Percentiles rank a stretch among this genome's conserved stretches.
These are phyloP conservation scores for Euura lappo DNA, from an alignment of 1,140 invertebrate species.

Conservation along the genomic window DNA sequence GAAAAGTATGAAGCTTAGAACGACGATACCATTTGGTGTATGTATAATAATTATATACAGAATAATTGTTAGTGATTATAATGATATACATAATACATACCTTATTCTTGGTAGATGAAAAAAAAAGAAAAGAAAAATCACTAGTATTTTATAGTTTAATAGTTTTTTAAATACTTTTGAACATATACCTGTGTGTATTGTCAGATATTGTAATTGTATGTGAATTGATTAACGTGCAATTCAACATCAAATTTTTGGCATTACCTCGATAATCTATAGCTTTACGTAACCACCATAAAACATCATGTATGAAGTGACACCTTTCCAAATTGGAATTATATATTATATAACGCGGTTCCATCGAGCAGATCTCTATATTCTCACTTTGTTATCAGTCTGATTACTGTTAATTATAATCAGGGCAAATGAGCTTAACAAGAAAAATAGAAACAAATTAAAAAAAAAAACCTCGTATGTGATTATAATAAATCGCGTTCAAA, in stretches of 20 bases:
- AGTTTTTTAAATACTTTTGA: background rate
- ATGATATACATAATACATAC: background rate
- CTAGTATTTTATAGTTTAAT: background rate
- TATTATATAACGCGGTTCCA: background rate
- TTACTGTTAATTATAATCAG: background rate
- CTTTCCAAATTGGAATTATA: background rate
- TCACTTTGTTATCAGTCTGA: background rate
- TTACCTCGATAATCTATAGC: background rate
- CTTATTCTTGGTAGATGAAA: no score
- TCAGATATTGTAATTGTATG: no score
- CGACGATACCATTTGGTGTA: background rate
- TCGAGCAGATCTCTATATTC: background rate
- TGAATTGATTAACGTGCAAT: no score
- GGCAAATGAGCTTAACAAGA: background rate
- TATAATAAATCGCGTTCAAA: background rate
- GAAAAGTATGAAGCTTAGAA: background rate
- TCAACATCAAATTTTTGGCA: background rate
- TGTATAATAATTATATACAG: background rate
- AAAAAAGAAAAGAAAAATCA: background rate
- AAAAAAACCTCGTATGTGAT: background rate
- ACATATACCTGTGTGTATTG: no score
- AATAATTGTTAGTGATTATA: background rate
- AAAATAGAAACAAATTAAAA: background rate
- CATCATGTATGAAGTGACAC: background rate
- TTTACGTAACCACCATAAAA: slow-evolving; percentile 2